Evolutionary conservation across 2,797 vertebrate species (phyloP), one percentile per base, ranked within the genome.

Genomic region (Myripristis jacobus): DNA sequence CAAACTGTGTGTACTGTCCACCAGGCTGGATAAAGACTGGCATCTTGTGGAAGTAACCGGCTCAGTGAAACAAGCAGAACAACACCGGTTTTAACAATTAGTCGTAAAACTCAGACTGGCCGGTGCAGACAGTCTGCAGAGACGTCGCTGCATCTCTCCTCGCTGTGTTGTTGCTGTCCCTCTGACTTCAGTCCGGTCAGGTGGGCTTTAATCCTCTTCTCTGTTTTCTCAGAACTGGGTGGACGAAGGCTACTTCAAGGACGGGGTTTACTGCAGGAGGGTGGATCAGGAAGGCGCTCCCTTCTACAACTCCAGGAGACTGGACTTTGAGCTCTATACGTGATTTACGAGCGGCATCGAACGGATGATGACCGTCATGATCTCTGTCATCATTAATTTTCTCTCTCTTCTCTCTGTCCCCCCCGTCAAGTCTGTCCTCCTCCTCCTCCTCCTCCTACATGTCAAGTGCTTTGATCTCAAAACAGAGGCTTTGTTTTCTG

Each of bases 241-340:
- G 83, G 94, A 95, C 22, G 94, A 96, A 75, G 96, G 95, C 77
- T 97, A 96, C 83, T 98, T 98, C 84, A 93, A 93, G 12, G 93
- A 91, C 0, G 96, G 96, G 0, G 95, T 97, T 41, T 97, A 97
- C 91, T 98, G 96, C 88, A 94, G 95, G 84, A 95, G 93, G 79
- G 58, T 94, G 36, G 94, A 94, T 63, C 93, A 96, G 66, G 91
- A 93, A 0, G 94, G 92, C 3, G 89, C 94, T 54, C 95, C 94
- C 70, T 98, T 96, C 94, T 97, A 97, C 93, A 97, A 94, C 91
- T 98, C 96, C 34, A 96, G 87, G 81, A 95, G 96, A 74, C 90
- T 97, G 51, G 96, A 98, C 86, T 98, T 98, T 81, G 96, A 96
- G 0, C 95, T 98, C 48, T 97, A 96, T 55, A 94, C 92, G 78